These are phyloP conservation scores for Dione juno DNA, from an alignment of 2,888 invertebrate genomes.

Conservation along the genomic window DNA sequence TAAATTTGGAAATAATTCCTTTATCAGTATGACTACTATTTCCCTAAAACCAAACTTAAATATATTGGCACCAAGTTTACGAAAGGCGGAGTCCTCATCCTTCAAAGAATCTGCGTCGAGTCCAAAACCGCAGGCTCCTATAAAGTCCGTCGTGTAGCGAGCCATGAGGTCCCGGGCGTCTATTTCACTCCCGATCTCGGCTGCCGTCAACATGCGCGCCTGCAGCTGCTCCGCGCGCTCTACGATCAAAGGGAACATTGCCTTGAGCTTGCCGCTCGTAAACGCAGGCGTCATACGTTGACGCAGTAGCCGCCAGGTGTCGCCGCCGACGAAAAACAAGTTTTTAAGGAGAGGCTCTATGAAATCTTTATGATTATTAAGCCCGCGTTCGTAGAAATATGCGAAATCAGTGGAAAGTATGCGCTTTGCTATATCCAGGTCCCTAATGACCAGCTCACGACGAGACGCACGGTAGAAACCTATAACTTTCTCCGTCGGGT, in stretches of 20 bases:
- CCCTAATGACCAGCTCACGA: conserved; percentile 62
- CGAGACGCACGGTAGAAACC: conserved; percentile 58
- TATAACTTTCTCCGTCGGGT: conserved; percentile 60
- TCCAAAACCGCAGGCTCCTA: conserved; percentile 68
- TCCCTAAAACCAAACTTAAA: conserved; percentile 51
- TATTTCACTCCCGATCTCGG: conserved; percentile 49
- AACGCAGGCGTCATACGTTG: conserved; percentile 67
- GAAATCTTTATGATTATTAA: conserved; percentile 52
- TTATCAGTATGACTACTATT: conserved; percentile 51
- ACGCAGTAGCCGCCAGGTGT: conserved; percentile 63
- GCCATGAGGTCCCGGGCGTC: conserved; percentile 69
- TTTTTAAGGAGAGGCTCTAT: conserved; percentile 63
- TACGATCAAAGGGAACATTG: conserved; percentile 66
- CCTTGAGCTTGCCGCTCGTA: conserved; percentile 62
- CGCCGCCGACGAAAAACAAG: conserved; percentile 65
- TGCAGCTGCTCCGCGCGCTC: conserved; percentile 63
- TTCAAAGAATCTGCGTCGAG: conserved; percentile 62
- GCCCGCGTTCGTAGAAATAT: conserved; percentile 60
- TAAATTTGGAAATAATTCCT: conserved; percentile 57
- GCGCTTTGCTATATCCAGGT: conserved; percentile 61
- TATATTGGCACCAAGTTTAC: conserved; percentile 59
- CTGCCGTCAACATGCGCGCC: conserved; percentile 48
- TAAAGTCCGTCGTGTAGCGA: conserved; percentile 69
- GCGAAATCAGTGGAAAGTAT: conserved; percentile 62
- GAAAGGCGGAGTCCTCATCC: conserved; percentile 61